Evolutionary conservation across 2,888 invertebrate species (phyloP).

Genomic region (Drosophila diplacantha): DNA sequence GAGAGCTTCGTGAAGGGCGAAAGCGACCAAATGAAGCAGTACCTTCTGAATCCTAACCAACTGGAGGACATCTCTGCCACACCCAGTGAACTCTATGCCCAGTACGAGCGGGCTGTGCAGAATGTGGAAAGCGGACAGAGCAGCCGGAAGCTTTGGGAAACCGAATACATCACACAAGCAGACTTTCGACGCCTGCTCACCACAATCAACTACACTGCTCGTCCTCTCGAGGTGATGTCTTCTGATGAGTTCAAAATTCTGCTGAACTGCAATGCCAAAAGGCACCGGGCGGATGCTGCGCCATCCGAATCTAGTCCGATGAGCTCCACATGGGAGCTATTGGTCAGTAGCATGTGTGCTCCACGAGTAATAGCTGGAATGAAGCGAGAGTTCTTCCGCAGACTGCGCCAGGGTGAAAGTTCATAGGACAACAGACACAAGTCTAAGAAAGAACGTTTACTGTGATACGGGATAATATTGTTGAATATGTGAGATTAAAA

Average conservation of each 20-base stretch:
- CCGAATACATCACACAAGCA: conserved; percentile 41
- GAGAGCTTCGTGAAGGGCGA: conserved; percentile 81
- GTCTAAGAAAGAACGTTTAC: conserved; percentile 53
- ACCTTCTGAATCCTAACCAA: conserved; percentile 85
- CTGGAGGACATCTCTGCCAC: conserved; percentile 71
- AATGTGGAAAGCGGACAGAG: conserved; percentile 18
- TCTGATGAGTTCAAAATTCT: conserved; percentile 42
- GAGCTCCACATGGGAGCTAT: conserved; percentile 55
- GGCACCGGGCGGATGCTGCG: conserved; percentile 19
- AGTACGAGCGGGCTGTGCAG: conserved; percentile 45
- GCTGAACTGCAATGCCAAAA: conserved; percentile 47
- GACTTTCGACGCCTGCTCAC: conserved; percentile 21
- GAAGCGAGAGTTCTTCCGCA: conserved; percentile 79
- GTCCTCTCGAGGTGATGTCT: conserved; percentile 48
- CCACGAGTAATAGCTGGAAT: conserved; percentile 80
- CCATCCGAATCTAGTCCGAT: conserved; percentile 16
- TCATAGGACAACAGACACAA: conserved; percentile 12
- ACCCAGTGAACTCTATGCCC: conserved; percentile 46
- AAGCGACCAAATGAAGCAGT: conserved; percentile 78
- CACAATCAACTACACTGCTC: conserved; percentile 2
- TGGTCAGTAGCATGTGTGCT: conserved; percentile 84
- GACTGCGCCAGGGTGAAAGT: conserved; percentile 27
- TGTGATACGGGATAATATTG: conserved; percentile 45
- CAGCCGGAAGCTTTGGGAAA: conserved; percentile 44
- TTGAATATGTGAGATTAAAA: conserved; percentile 54